phyloP scores from a whole-genome alignment of 2,888 invertebrate genomes.

The Zygothrica quintamaculata region DNA sequence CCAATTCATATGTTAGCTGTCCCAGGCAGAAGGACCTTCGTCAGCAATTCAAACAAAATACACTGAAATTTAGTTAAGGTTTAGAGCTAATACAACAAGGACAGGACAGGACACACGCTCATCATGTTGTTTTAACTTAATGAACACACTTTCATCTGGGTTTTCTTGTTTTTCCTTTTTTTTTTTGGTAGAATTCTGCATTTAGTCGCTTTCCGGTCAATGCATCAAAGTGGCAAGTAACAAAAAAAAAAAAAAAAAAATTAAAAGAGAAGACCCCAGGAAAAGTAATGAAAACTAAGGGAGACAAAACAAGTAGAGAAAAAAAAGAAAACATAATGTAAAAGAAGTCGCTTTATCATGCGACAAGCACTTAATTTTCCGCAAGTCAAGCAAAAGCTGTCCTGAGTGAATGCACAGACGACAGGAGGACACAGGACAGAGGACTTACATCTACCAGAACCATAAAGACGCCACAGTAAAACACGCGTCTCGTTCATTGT shows the following conservation, averaged over 20 bases:
- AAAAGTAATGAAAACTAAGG: background rate
- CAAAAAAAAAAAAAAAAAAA: slow-evolving; percentile 2
- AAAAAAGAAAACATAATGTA: background rate
- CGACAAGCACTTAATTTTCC: slow-evolving; percentile 65
- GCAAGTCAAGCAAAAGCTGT: slow-evolving; percentile 63
- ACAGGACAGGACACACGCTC: no score
- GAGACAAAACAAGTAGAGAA: background rate
- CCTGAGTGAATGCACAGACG: slow-evolving; percentile 37
- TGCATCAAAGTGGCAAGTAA: slow-evolving; percentile 61
- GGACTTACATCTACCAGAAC: slow-evolving; percentile 30
- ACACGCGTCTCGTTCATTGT: slow-evolving; percentile 54
- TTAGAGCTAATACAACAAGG: no score
- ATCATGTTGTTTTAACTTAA: no score
- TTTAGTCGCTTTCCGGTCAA: slow-evolving; percentile 68
- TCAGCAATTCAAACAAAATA: no score
- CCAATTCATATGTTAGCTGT: no score
- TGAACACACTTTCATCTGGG: no score
- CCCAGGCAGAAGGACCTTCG: no score
- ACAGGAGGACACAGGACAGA: slow-evolving; percentile 21
- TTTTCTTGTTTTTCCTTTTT: background rate
- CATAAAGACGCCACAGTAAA: slow-evolving; percentile 47
- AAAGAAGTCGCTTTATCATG: slow-evolving; percentile 43
- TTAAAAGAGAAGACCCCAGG: background rate
- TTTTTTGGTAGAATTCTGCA: slow-evolving; percentile 29
- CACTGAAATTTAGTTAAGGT: no score